A percentile compares a stretch with the other conserved stretches of the same genome.
phyloP scores from a whole-genome alignment of 1,140 invertebrate genomes.

The roundworm (Caenorhabditis elegans) region DNA sequence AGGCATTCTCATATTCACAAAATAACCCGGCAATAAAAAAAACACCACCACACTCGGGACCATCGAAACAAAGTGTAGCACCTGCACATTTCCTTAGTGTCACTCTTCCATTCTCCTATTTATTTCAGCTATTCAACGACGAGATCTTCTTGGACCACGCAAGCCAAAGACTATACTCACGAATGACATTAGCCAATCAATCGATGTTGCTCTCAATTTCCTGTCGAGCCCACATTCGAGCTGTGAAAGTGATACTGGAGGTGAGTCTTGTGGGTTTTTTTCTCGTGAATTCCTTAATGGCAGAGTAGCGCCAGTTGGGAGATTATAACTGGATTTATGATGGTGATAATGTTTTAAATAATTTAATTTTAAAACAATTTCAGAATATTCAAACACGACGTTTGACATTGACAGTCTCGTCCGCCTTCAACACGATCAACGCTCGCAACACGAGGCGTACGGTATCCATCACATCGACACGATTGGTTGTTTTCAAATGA shows the following conservation, averaged over 20 bases:
- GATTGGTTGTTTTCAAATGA: background rate
- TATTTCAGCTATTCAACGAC: conserved; percentile 37
- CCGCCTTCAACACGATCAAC: background rate
- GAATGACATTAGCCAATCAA: background rate
- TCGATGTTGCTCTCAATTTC: background rate
- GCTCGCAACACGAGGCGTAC: background rate
- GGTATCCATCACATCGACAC: conserved; percentile 5
- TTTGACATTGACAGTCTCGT: background rate
- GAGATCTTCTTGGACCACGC: conserved; percentile 42
- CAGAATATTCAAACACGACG: background rate
- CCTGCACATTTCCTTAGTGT: background rate
- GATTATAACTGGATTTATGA: no score
- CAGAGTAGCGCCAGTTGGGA: no score
- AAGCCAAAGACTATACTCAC: background rate
- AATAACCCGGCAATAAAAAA: no score
- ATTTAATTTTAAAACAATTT: no score
- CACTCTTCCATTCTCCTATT: background rate
- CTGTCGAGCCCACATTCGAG: background rate
- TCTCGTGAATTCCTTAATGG: no score
- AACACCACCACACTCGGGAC: no score
- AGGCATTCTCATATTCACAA: no score
- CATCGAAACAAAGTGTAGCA: no score
- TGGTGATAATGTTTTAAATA: no score
- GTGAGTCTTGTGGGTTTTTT: no score
- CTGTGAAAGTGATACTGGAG: background rate